Evolutionary conservation across 2,888 invertebrate genomes (phyloP), one percentile per base, ranked within the genome.

Genomic region (Callyntrura sp.): DNA sequence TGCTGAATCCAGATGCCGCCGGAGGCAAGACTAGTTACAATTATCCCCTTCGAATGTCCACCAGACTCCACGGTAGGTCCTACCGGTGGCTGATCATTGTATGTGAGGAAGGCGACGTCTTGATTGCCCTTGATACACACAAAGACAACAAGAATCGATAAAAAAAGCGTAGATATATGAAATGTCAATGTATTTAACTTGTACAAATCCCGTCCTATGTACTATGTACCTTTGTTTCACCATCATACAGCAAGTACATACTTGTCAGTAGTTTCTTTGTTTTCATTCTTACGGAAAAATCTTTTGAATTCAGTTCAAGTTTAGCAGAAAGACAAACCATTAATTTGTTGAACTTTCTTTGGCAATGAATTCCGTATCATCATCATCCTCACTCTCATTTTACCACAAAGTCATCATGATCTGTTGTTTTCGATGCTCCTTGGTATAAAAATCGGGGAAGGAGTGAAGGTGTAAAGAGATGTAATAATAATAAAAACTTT

Each of bases 21-120:
- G 20, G 95, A 95, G 84, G 96, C 95, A 94, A 97, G 96, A 81
- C 86, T 91, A 0, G 96, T 96, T 81, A 97, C 95, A 12, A 98
- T 95, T 0, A 97, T 96, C 17, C 99, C 99, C 95, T 99, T 99
- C 0, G 98, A 96, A 94, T 99, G 99, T 0, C 98, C 98, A 93
- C 96, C 96, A 11, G 95, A 95, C 0, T 95, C 94, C 78, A 95
- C 95, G 12, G 95, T 94, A 23, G 95, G 95, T 0, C 95, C 95
- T 84, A 96, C 95, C 4, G 98, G 98, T 0, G 96, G 96, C 94
- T 98, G 97, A 94, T 99, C 98, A 94, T 98, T 99, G 95, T 99
- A 99, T 87, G 98, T 95, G 25, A 97, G 94, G 94, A 96, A 96
- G 62, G 94, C 93, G 23, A 91, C 28, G 14, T 73, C 73, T 20